Percentiles rank a stretch among this genome's conserved stretches.
Conservation (phyloP, 2,113 vertebrate genomes). For the Empidonax alnorum region DNA sequence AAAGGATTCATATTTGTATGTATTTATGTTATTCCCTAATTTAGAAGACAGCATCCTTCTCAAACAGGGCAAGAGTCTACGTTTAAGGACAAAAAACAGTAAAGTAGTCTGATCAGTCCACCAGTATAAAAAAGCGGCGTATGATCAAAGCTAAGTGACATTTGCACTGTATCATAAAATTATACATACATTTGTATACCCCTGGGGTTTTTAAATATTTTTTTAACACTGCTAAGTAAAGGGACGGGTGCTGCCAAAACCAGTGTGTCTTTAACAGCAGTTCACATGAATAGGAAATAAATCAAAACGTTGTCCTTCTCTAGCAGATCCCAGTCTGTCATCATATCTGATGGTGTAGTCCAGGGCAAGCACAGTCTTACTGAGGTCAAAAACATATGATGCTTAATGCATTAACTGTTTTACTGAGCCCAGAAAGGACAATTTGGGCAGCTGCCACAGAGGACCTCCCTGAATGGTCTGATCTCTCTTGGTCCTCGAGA, state of each 20-base stretch:
- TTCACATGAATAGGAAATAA: background rate
- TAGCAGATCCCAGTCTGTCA: background rate
- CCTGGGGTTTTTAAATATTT: background rate
- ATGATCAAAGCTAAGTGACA: background rate
- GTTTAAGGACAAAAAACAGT: background rate
- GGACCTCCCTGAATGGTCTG: background rate
- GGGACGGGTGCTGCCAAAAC: background rate
- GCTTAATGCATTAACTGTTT: background rate
- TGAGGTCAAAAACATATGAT: background rate
- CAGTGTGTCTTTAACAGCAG: background rate
- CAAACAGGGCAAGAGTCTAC: background rate
- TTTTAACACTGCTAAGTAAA: background rate
- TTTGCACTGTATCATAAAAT: background rate
- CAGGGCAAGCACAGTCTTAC: background rate
- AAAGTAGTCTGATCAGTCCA: background rate
- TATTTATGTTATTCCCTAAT: background rate
- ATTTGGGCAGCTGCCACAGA: background rate
- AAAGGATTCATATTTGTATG: background rate
- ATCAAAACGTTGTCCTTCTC: background rate
- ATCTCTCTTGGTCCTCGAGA: background rate
- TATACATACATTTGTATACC: background rate
- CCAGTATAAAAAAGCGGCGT: background rate
- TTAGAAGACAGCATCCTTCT: background rate
- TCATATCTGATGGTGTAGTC: background rate
- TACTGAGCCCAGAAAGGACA: background rate